Conservation (phyloP, 2,113 vertebrate species). For the Dromaius novaehollandiae region DNA sequence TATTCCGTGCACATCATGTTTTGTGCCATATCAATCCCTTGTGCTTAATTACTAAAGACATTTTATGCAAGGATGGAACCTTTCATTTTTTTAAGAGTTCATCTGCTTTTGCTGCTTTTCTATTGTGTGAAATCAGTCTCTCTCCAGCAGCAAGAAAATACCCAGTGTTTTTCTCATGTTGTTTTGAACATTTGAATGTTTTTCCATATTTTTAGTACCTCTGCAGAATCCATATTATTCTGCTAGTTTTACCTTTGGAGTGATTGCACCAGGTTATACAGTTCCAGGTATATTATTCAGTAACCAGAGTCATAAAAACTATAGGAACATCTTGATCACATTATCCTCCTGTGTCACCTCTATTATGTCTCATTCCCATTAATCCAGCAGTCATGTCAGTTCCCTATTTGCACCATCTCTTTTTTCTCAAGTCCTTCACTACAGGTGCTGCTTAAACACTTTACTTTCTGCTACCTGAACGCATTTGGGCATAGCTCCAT, state of each 20-base stretch:
- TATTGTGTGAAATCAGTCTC: not conserved
- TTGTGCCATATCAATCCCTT: not conserved
- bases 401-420: not conserved
- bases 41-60: not conserved
- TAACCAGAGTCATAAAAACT: not conserved
- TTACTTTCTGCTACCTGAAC: not conserved
- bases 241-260: not conserved
- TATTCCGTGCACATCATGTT: not conserved
- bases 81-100: not conserved
- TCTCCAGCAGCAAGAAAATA: not conserved
- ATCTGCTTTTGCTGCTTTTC: not conserved
- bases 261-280: not conserved
- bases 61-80: not conserved
- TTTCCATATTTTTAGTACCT: not conserved
- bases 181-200: not conserved
- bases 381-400: not conserved
- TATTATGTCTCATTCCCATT: not conserved
- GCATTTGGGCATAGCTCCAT: not conserved
- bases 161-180: not conserved
- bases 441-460: not conserved
- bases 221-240: not conserved
- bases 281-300: not conserved
- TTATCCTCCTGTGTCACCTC: not conserved
- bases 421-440: not conserved
- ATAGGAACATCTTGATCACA: not conserved